Conservation (phyloP, 2,797 vertebrate genomes). For the Pipistrellus kuhlii region DNA sequence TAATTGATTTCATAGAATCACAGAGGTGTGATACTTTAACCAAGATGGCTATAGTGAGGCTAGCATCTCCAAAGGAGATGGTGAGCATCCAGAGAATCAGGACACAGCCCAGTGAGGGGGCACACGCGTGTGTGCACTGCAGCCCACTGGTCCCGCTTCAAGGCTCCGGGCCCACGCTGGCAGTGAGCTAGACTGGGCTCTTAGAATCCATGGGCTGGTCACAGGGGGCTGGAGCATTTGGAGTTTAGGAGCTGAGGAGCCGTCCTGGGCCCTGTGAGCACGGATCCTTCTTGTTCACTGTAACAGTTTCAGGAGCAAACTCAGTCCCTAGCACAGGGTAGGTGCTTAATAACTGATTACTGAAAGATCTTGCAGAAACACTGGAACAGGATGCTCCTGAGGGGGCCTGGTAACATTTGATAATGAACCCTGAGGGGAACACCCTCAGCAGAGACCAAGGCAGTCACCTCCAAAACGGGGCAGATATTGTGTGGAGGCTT, state of each 20-base stretch:
- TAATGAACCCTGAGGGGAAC: not conserved
- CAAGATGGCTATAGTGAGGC: not conserved
- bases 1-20: conserved; percentile 61
- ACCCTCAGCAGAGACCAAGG: not conserved
- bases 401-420: not conserved
- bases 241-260: not conserved
- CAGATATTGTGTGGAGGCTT: not conserved
- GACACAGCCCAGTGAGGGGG: fast-evolving
- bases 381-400: not conserved
- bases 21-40: conserved; percentile 53
- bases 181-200: not conserved
- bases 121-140: fast-evolving
- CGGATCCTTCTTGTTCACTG: not conserved
- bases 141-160: not conserved
- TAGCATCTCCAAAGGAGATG: not conserved
- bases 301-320: not conserved
- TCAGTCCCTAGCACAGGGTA: not conserved
- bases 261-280: not conserved
- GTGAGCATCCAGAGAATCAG: not conserved
- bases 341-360: not conserved
- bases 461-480: not conserved
- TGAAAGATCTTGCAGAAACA: not conserved
- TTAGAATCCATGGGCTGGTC: not conserved
- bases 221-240: not conserved
- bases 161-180: fast-evolving